phyloP scores from a whole-genome alignment of 1,140 invertebrate genomes.

The Artemia franciscana region DNA sequence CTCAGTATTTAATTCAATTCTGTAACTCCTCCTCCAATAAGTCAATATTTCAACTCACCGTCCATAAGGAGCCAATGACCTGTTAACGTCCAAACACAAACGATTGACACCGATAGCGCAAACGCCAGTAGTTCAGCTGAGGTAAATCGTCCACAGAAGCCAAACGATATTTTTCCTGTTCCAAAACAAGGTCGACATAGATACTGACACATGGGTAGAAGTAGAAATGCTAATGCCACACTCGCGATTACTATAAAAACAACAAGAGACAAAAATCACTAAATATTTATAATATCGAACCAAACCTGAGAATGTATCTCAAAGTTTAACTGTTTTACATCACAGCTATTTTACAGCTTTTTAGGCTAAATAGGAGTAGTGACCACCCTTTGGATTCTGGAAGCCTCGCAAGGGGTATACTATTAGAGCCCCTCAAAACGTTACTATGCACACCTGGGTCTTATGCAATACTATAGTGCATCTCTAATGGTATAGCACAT shows the following conservation, averaged over 20 bases:
- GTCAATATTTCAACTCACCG: slow-evolving; percentile 37
- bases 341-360: not conserved
- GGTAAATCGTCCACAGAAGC: slow-evolving; percentile 68
- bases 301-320: too few species aligned
- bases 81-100: slow-evolving; percentile 87
- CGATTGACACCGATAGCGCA: slow-evolving; percentile 69
- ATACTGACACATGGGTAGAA: slow-evolving; percentile 92
- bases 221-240: slow-evolving; percentile 77
- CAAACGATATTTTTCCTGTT: slow-evolving; percentile 52
- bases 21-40: too few species aligned
- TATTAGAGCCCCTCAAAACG: too few species aligned
- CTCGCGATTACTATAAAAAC: slow-evolving; percentile 68
- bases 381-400: too few species aligned
- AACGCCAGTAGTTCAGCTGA: slow-evolving; percentile 81
- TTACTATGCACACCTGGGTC: too few species aligned
- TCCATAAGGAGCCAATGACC: slow-evolving; percentile 97
- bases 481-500: too few species aligned
- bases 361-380: too few species aligned
- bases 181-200: slow-evolving; percentile 48
- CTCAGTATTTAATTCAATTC: too few species aligned
- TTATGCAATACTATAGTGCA: too few species aligned
- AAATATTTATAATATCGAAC: slow-evolving; percentile 3
- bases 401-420: too few species aligned
- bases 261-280: slow-evolving; percentile 12
- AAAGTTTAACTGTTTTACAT: too few species aligned